Evolutionary conservation across 2,797 vertebrate genomes (phyloP), one percentile per base, ranked within the genome.

Genomic region (Galagoides demidoff): DNA sequence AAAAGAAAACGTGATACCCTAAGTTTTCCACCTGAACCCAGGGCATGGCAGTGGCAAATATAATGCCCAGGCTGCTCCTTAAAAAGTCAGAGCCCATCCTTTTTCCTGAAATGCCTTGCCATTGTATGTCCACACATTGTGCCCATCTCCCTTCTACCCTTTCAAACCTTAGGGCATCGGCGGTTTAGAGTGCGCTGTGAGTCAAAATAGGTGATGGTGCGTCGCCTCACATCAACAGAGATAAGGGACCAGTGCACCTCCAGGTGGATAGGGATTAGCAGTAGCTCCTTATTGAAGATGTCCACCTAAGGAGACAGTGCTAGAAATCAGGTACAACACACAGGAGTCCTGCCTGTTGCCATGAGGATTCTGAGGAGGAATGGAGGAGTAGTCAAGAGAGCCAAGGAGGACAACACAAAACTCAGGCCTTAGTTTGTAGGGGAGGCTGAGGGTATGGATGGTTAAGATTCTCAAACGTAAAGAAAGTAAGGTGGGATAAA

Each of bases 241-340:
- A 99, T 98, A 90, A 99, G 98, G 0, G 99, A 99, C 99, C 99
- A 99, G 93, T 99, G 99, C 0, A 99, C 99, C 97, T 99, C 99
- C 97, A 99, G 98, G 97, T 99, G 99, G 97, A 99, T 99, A 64
- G 99, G 99, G 98, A 99, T 99, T 94, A 99, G 97, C 97, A 99
- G 97, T 79, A 99, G 98, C 96, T 99, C 99, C 97, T 99, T 99
- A 97, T 99, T 99, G 96, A 99, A 99, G 97, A 99, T 99, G 97
- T 99, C 99, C 89, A 99, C 99, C 99, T 99, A 82, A 59, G 78
- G n/a, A 52, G 27, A 97, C 29, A 84, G 11, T 3, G 22, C 22
- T 64, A 34, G 70, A 92, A 52, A 31, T 95, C 84, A 95, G 81
- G 27, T 34, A 73, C 76, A 85, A 85, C 31, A 85, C 39, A 79